Base-by-base conservation (phyloP, 1,140 invertebrate genomes). In the Pachyrhynchus sulphureomaculatus region DNA sequence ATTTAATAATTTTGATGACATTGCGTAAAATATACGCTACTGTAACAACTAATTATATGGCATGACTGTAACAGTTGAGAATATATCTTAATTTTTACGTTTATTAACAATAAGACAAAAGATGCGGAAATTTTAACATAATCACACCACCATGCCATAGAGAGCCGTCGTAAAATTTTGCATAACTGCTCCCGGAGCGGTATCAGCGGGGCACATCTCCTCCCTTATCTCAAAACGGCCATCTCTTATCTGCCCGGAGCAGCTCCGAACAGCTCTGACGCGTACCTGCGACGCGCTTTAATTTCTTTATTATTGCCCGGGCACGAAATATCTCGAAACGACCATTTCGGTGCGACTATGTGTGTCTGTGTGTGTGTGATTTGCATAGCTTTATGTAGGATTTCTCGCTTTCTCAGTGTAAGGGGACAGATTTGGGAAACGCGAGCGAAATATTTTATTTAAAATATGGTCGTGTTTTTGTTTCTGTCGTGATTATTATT, bases 221-320 rank as follows among this genome's bases (percentile, higher is more conserved):
- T 12, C 29, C 18, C 41, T 8, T 57, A 57, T 58, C 55, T 58
- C 45, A 10, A 17, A 32, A 18, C 36, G 33, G 45, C 56, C 56
- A 59, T 59, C 56, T 59, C 56, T 59, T 59, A 59, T 59, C 56
- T 39, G 56, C 13, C 36, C 29, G 15, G 34, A 59, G 29, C 56
- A 51, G 47, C 56, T 51, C 45, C 45, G 32, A 37, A 23, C 18
- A 13, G 12, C 26, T 33, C 42, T 13, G 34, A n/a, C n/a, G 13
- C 33, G 54, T 57, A 57, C 56, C 56, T 42, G 47, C 56, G 47
- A 42, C 34, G 47, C 56, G 33, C 10, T 59, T 59, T 59, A 59
- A 59, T 59, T 59, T 59, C 56, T 59, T 59, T 59, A 59, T 59
- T 59, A 59, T 49, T 51, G 56, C 47, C 20, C 13, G 13, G 45